phyloP scores from a whole-genome alignment of 2,113 vertebrate genomes.

The Ceyx margarethae region DNA sequence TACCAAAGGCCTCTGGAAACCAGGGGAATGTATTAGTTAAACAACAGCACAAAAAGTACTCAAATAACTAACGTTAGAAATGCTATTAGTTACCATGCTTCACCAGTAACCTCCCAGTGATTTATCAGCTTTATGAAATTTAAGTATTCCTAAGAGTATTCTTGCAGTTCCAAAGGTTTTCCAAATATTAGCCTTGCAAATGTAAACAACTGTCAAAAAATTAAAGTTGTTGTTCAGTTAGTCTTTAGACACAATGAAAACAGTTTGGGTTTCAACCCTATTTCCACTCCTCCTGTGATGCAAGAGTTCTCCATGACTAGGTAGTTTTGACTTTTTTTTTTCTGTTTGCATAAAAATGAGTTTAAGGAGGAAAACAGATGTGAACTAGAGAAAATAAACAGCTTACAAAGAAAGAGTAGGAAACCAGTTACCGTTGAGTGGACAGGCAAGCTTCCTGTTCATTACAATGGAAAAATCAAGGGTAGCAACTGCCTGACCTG shows the following conservation, averaged over 20 bases:
- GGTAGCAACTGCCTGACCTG: slow-evolving; percentile 65
- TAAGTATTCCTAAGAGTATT: not conserved
- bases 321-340: not conserved
- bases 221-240: not conserved
- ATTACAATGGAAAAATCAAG: slow-evolving; percentile 59
- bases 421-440: slow-evolving; percentile 28
- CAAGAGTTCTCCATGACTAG: not conserved
- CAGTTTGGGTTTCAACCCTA: not conserved
- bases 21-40: not conserved
- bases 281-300: not conserved
- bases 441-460: slow-evolving; percentile 63
- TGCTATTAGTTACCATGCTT: not conserved
- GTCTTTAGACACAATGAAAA: not conserved
- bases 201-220: slow-evolving; percentile 21
- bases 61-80: not conserved
- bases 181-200: slow-evolving; percentile 28
- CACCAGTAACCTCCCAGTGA: not conserved
- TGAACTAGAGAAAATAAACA: slow-evolving; percentile 23
- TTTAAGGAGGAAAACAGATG: slow-evolving; percentile 23
- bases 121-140: slow-evolving; percentile 13
- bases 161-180: slow-evolving; percentile 2
- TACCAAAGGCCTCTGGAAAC: not conserved
- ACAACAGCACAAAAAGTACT: not conserved
- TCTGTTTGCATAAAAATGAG: not conserved
- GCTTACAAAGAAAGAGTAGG: slow-evolving; percentile 44